These are phyloP conservation scores for Acyrthosiphon pisum DNA, from an alignment of 1,140 invertebrate species.

Conservation along the genomic window DNA sequence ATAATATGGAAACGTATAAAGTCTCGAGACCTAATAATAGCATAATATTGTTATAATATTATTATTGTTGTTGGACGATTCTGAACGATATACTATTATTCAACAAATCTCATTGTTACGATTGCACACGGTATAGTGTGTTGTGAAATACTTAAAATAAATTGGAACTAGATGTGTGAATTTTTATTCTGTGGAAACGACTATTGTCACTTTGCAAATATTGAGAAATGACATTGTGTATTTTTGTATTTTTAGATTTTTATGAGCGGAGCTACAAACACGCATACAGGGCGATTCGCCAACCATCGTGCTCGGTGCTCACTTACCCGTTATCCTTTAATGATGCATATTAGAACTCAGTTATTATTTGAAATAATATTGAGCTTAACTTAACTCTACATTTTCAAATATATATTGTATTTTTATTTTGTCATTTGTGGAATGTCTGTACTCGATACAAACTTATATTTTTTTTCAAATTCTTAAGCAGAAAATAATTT, in stretches of 20 bases:
- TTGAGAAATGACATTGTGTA: conserved; percentile 4
- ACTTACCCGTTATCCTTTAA: neutral
- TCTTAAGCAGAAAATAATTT: neutral
- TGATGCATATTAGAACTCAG: neutral
- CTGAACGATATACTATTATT: neutral
- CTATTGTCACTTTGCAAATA: neutral
- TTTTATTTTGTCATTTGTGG: neutral
- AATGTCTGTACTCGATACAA: neutral
- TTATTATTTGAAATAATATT: neutral
- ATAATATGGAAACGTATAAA: neutral
- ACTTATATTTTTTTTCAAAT: neutral
- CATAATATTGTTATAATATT: neutral
- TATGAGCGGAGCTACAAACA: neutral
- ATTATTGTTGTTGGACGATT: neutral
- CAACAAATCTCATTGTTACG: neutral
- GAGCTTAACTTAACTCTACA: neutral
- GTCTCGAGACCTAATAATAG: neutral
- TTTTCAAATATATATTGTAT: neutral
- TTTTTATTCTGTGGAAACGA: neutral
- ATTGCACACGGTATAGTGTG: neutral
- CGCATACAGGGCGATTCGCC: neutral
- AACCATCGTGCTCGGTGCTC: neutral
- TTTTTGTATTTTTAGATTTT: neutral
- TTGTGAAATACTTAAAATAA: neutral
- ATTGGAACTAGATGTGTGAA: neutral